Percentiles rank a stretch among this genome's conserved stretches.
Evolutionary conservation across 2,797 vertebrate genomes (phyloP).

Genomic region (Danio kyathit): DNA sequence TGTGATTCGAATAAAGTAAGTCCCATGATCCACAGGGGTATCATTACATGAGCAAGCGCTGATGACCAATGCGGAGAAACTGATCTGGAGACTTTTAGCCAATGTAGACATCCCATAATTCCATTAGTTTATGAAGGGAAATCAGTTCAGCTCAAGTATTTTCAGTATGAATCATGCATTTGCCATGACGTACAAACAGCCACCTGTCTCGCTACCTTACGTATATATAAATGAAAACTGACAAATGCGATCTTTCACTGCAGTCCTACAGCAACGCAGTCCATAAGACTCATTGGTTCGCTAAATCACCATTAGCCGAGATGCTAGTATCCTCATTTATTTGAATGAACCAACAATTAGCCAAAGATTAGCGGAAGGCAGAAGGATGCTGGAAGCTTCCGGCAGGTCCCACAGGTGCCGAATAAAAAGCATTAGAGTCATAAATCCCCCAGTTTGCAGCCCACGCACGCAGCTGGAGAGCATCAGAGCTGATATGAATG

Average conservation of each 20-base stretch:
- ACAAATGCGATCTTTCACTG: slow-evolving; percentile 1
- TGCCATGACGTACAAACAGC: slow-evolving; percentile 28
- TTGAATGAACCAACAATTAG: slow-evolving; percentile 39
- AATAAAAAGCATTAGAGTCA: slow-evolving; percentile 27
- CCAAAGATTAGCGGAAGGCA: slow-evolving; percentile 29
- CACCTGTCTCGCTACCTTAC: slow-evolving; percentile 25
- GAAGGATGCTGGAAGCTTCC: slow-evolving; percentile 43
- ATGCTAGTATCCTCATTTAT: slow-evolving; percentile 38
- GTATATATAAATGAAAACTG: background rate
- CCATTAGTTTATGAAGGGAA: slow-evolving; percentile 22
- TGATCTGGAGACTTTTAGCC: slow-evolving; percentile 39
- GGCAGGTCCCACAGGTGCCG: slow-evolving; percentile 40
- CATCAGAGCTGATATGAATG: slow-evolving; percentile 19
- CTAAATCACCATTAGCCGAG: slow-evolving; percentile 1
- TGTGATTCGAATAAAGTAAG: background rate
- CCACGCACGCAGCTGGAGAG: slow-evolving; percentile 17
- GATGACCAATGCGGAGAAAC: background rate
- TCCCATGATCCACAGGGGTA: background rate
- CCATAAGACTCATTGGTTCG: background rate
- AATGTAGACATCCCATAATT: slow-evolving; percentile 48
- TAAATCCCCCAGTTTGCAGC: background rate
- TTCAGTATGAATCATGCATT: slow-evolving; percentile 32
- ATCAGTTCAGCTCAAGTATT: slow-evolving; percentile 36
- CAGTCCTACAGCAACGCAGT: background rate
- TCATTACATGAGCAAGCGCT: background rate